A percentile compares a stretch with the other conserved stretches of the same genome.
Conservation (phyloP, 1,140 invertebrate genomes). For the Bicyclus anynana region DNA sequence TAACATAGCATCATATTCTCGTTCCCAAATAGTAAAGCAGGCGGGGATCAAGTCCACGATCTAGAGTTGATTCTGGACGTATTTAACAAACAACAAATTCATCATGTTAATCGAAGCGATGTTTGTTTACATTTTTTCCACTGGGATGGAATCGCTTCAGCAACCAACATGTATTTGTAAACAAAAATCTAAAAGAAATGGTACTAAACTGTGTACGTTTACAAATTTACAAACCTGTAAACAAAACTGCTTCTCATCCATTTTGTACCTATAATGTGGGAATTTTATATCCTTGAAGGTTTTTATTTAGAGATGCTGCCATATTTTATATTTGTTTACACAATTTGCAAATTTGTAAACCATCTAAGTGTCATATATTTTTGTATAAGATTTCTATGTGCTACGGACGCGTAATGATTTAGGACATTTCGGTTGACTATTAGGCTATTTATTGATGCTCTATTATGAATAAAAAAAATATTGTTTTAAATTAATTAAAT, state of each 20-base stretch:
- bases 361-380: constrained; percentile 9
- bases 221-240: background rate
- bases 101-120: too few species aligned
- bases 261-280: too few species aligned
- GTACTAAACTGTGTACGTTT: background rate
- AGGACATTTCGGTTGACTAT: constrained; percentile 4
- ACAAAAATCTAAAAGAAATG: background rate
- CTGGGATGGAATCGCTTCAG: background rate
- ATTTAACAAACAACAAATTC: too few species aligned
- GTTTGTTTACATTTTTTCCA: too few species aligned
- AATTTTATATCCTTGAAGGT: too few species aligned
- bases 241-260: background rate
- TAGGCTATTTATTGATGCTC: constrained; percentile 20
- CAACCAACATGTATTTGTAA: background rate
- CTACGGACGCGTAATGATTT: constrained; percentile 22
- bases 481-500: constrained; percentile 1
- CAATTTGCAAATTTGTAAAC: background rate
- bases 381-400: constrained; percentile 27
- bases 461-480: background rate
- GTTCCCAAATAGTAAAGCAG: too few species aligned
- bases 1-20: too few species aligned
- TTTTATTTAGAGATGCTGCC: too few species aligned
- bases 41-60: too few species aligned
- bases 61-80: too few species aligned
- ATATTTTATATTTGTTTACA: background rate